A percentile compares a stretch with the other conserved stretches of the same genome.
These are phyloP conservation scores for Parazoanthus swiftii DNA, from an alignment of 92 coral and sea anemone species.

Conservation along the genomic window DNA sequence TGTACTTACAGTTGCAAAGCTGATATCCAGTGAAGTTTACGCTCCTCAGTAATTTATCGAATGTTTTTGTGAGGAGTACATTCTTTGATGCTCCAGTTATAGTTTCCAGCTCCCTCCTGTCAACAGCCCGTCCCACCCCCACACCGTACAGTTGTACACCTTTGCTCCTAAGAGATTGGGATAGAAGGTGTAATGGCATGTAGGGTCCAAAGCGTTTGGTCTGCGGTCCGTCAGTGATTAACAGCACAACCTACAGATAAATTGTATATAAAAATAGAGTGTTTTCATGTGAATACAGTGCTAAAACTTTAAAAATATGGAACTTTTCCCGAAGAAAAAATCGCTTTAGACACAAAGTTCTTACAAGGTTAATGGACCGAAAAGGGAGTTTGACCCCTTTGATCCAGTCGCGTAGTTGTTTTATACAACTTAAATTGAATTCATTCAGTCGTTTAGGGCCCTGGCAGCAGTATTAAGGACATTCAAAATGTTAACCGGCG, in stretches of 20 bases:
- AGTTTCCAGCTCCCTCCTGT: slow-evolving; percentile 6
- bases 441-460: no score
- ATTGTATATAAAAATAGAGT: neutral
- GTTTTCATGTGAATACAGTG: neutral
- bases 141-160: slow-evolving; percentile 35
- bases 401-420: no score
- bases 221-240: slow-evolving; percentile 26
- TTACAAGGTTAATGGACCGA: neutral
- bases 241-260: neutral
- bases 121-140: slow-evolving; percentile 29
- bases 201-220: neutral
- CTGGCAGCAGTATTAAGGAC: no score
- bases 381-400: no score
- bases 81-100: neutral
- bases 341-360: no score
- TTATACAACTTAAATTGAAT: no score
- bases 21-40: neutral
- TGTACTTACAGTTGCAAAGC: neutral
- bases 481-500: no score
- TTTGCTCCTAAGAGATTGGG: slow-evolving; percentile 16
- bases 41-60: neutral
- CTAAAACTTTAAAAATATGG: neutral
- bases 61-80: neutral
- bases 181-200: neutral
- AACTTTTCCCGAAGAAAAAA: neutral